phyloP scores from a whole-genome alignment of 1,140 invertebrate genomes.

The Trichonephila clavipes region DNA sequence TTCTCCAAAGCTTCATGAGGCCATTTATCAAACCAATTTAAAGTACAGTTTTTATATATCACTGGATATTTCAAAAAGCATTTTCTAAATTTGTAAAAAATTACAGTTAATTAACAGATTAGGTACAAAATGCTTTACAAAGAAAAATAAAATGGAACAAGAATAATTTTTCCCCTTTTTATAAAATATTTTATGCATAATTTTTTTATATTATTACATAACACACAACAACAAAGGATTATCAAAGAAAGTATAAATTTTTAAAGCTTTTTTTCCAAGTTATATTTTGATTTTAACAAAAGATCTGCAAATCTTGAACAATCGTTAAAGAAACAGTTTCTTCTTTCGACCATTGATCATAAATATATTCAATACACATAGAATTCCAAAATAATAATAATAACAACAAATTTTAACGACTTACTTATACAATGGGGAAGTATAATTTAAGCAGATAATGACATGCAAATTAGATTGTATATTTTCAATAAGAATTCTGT shows the following conservation, averaged over 20 bases:
- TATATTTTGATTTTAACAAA: too few species aligned
- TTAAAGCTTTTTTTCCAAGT: too few species aligned
- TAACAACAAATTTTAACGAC: not conserved
- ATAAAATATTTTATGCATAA: too few species aligned
- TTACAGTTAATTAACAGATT: not conserved
- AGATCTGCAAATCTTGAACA: too few species aligned
- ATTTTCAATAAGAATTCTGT: slow-evolving; percentile 88
- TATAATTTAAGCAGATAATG: slow-evolving; percentile 89
- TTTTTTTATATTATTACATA: too few species aligned
- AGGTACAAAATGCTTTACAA: not conserved
- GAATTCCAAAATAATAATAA: too few species aligned
- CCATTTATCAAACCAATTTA: slow-evolving; percentile 94
- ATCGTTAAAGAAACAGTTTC: too few species aligned
- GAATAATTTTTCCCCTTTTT: too few species aligned
- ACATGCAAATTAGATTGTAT: slow-evolving; percentile 89
- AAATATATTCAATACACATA: too few species aligned
- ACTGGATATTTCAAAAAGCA: slow-evolving; percentile 91
- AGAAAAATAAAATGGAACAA: not conserved
- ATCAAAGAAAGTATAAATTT: too few species aligned
- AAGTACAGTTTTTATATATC: slow-evolving; percentile 91
- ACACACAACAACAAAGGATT: too few species aligned
- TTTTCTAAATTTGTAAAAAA: slow-evolving; percentile 83
- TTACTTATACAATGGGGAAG: slow-evolving; percentile 42
- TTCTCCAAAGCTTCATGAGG: slow-evolving; percentile 91
- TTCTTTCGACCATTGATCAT: too few species aligned